phyloP scores from a whole-genome alignment of 2,113 vertebrate genomes.

The Tympanuchus pallidicinctus region DNA sequence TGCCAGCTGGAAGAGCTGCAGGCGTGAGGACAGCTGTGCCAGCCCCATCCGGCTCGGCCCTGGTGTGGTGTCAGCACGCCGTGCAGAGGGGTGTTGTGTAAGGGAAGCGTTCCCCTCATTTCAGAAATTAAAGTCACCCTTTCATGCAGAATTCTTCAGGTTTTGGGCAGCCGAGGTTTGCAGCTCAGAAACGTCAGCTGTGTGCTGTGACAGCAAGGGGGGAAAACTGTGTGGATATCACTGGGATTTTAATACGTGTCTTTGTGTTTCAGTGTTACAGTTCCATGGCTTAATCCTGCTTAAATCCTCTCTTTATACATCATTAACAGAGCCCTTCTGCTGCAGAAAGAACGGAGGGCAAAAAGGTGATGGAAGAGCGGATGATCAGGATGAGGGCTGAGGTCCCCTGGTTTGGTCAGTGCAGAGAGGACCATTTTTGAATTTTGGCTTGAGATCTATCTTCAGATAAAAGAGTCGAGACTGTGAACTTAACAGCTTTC shows the following conservation, averaged over 20 bases:
- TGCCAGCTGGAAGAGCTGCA: neutral
- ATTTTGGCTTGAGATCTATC: neutral
- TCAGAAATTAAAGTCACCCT: neutral
- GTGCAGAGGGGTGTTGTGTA: neutral
- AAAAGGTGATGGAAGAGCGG: neutral
- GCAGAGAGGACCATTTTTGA: neutral
- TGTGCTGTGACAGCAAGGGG: neutral
- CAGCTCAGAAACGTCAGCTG: neutral
- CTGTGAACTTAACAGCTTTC: neutral
- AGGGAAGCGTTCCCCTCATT: neutral
- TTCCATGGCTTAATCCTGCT: neutral
- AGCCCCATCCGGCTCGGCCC: neutral
- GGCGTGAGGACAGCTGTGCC: neutral
- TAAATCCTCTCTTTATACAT: accelerated
- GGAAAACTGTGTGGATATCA: neutral
- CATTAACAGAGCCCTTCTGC: neutral
- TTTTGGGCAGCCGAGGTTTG: neutral
- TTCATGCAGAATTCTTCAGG: neutral
- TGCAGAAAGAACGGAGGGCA: neutral
- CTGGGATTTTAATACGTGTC: neutral
- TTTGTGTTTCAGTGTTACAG: neutral
- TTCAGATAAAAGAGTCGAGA: neutral
- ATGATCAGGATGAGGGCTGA: neutral
- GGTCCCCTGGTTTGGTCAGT: neutral
- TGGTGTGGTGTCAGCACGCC: neutral